Conservation (phyloP, 2,888 invertebrate genomes). For the Griposia aprilina region DNA sequence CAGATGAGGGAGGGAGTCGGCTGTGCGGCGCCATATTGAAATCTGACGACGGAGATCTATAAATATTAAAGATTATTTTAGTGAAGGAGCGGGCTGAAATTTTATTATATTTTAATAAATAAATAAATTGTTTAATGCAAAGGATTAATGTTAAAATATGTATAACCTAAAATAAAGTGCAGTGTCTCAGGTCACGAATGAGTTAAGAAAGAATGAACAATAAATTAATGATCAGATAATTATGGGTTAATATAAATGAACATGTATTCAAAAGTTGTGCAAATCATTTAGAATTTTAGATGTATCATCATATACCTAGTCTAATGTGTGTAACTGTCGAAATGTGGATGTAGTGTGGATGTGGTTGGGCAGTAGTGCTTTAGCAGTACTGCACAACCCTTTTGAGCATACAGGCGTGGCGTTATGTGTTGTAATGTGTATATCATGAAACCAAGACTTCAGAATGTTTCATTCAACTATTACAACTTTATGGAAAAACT, state of each 20-base stretch:
- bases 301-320: too few species aligned
- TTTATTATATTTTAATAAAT: background rate
- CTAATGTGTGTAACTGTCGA: too few species aligned
- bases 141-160: background rate
- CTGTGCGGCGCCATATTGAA: constrained; percentile 95
- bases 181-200: background rate
- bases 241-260: background rate
- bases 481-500: too few species aligned
- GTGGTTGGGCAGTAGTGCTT: too few species aligned
- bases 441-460: too few species aligned
- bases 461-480: too few species aligned
- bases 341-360: too few species aligned
- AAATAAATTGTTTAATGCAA: background rate
- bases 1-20: constrained; percentile 94
- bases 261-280: too few species aligned
- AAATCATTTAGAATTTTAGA: too few species aligned
- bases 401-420: too few species aligned
- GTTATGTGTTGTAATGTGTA: too few species aligned
- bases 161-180: background rate
- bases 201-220: background rate
- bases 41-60: constrained; percentile 95
- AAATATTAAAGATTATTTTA: background rate
- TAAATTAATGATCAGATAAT: background rate
- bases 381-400: too few species aligned
- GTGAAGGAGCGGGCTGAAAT: background rate